Base-by-base conservation (phyloP, 2,113 vertebrate genomes). In the Ophiodon elongatus region DNA sequence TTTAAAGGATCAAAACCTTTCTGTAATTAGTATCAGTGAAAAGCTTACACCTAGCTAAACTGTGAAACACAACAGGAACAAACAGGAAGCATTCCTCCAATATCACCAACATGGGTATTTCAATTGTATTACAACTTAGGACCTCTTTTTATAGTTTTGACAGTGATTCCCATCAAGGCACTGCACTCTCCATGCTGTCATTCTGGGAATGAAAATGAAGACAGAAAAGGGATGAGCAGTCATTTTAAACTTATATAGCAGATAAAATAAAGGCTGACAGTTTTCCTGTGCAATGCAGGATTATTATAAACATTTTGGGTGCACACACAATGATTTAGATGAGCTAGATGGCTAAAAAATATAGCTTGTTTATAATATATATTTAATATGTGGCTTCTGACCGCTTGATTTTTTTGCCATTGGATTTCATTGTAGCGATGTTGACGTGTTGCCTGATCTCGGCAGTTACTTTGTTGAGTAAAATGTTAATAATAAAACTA, bases 11-110 rank as follows among this genome's bases (percentile, higher is more conserved):
- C 9, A 50, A 77, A 82, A 27, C 29, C n/a, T 63, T 37, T 67
- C n/a, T 39, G 33, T 27, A 35, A 37, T 56, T 39, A 35, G 62
- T 52, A 19, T 70, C 64, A 35, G 60, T 35, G 1, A 71, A 66
- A 84, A 13, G n/a, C 25, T 47, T 78, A 59, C 67, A 80, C 64
- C 29, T 71, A 70, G 73, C 47, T 79, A 25, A 52, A 37, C 45
- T 73, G 27, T 64, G 5, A 23, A 50, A 73, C 74, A 54, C 39
- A 57, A 13, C 37, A 39, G 33, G 63, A 64, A 68, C 37, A 57
- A 63, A 37, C 56, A 67, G 68, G 64, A 73, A 37, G 6, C 13
- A 15, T 63, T 78, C 19, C 9, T 74, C 21, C 9, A 11, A n/a
- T 39, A 60, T 64, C 47, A 35, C 63, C 39, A 74, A 41, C 5